phyloP scores from a whole-genome alignment of 2,888 invertebrate species.

The Drosophila ezoana region DNA sequence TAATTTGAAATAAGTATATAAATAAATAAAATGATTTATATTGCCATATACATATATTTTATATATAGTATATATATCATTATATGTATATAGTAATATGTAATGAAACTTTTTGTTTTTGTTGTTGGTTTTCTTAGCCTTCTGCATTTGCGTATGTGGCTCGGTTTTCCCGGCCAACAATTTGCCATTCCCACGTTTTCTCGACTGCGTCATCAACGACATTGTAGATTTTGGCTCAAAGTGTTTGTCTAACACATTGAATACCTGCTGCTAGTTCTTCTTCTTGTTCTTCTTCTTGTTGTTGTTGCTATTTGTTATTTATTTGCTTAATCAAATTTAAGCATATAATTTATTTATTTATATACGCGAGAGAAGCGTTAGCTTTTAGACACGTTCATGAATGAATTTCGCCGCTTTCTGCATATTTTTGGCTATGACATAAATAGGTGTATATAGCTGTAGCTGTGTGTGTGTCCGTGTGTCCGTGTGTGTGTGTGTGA shows the following conservation, averaged over 20 bases:
- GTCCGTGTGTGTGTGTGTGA: conserved; percentile 2
- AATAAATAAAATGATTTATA: too few species aligned
- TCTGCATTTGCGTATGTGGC: conserved; percentile 48
- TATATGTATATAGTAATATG: conserved; percentile 30
- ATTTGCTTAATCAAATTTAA: conserved; percentile 76
- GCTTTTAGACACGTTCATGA: conserved; percentile 57
- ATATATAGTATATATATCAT: neutral
- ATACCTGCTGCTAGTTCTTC: conserved; percentile 29
- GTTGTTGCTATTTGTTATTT: conserved; percentile 44
- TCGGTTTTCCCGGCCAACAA: conserved; percentile 18
- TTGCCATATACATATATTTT: conserved; percentile 1
- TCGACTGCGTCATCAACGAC: conserved; percentile 72
- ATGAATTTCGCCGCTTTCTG: conserved; percentile 50
- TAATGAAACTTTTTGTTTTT: conserved; percentile 30
- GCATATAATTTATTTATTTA: conserved; percentile 74
- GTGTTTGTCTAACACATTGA: conserved; percentile 53
- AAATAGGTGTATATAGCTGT: conserved; percentile 44
- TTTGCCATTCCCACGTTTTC: conserved; percentile 35
- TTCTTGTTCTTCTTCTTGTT: conserved; percentile 5
- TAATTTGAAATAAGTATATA: too few species aligned
- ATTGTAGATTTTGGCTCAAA: conserved; percentile 54
- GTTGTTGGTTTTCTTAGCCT: conserved; percentile 11
- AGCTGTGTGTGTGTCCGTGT: neutral
- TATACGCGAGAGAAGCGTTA: conserved; percentile 27
- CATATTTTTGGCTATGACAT: conserved; percentile 77